Evolutionary conservation across 1,140 invertebrate genomes (phyloP).

Genomic region (Eulimnadia texana): DNA sequence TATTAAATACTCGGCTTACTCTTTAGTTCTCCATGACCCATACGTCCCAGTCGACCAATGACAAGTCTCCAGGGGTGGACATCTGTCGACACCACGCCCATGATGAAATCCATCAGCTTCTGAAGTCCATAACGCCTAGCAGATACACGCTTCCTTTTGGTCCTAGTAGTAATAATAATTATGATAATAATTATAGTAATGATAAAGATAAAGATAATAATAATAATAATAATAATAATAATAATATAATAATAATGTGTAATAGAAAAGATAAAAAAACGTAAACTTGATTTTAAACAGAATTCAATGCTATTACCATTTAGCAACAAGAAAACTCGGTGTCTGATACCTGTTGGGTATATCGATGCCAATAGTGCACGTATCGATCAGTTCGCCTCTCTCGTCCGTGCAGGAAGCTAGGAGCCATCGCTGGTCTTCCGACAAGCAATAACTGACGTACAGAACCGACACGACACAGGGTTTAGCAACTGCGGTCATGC

Average conservation of each 20-base stretch:
- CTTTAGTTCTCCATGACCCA: constrained; percentile 94
- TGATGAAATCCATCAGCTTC: constrained; percentile 93
- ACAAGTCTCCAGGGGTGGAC: constrained; percentile 89
- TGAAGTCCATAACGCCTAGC: constrained; percentile 75
- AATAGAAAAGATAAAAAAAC: no score
- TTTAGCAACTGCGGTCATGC: constrained; percentile 29
- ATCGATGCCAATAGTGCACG: constrained; percentile 83
- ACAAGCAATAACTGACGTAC: constrained; percentile 90
- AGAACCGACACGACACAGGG: constrained; percentile 45
- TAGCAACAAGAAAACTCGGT: background rate
- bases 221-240: no score
- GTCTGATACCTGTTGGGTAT: constrained; percentile 66
- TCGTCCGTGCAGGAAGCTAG: constrained; percentile 88
- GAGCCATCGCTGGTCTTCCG: constrained; percentile 89
- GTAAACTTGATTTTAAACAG: background rate
- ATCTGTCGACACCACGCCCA: constrained; percentile 83
- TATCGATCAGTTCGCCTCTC: constrained; percentile 85
- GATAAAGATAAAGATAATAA: no score
- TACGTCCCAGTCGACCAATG: constrained; percentile 84
- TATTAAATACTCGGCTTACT: constrained; percentile 32
- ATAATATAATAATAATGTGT: no score
- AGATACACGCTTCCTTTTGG: constrained; percentile 67
- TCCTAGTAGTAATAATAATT: no score
- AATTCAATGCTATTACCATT: background rate
- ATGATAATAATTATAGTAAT: background rate